Conservation (phyloP, 2,888 invertebrate species). For the Creontiades dilutus region DNA sequence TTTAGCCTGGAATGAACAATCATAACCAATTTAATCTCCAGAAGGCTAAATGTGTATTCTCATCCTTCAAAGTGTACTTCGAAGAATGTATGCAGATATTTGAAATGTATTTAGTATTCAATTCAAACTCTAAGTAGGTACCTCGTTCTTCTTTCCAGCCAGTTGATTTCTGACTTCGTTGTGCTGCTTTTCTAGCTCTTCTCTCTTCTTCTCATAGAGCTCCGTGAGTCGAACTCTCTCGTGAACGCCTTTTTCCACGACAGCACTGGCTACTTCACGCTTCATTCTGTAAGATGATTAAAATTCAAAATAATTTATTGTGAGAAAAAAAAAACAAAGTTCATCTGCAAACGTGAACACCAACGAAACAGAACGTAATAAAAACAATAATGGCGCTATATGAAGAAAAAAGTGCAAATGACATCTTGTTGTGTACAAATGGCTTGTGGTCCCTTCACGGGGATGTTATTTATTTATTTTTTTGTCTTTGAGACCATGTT, state of each 20-base stretch:
- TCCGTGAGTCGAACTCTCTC: constrained; percentile 90
- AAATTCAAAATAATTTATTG: too few species aligned
- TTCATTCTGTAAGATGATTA: constrained; percentile 81
- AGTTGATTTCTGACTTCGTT: constrained; percentile 86
- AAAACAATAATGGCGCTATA: too few species aligned
- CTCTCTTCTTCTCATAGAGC: constrained; percentile 87
- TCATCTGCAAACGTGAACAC: too few species aligned
- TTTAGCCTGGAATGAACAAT: constrained; percentile 77
- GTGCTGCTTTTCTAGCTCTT: constrained; percentile 88
- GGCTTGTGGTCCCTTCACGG: too few species aligned
- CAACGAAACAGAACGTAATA: too few species aligned
- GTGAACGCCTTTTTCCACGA: constrained; percentile 93
- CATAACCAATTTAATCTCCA: neutral
- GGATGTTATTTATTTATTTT: too few species aligned
- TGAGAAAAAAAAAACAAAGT: too few species aligned
- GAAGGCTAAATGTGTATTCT: too few species aligned
- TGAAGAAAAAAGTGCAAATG: too few species aligned
- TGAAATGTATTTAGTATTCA: neutral
- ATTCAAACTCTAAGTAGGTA: constrained; percentile 77
- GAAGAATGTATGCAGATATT: neutral
- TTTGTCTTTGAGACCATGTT: too few species aligned
- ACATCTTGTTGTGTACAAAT: too few species aligned
- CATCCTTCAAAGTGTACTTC: too few species aligned
- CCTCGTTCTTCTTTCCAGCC: constrained; percentile 84
- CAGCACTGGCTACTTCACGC: constrained; percentile 88